Evolutionary conservation across 1,140 invertebrate genomes (phyloP).

Genomic region (Dendrolimus kikuchii): DNA sequence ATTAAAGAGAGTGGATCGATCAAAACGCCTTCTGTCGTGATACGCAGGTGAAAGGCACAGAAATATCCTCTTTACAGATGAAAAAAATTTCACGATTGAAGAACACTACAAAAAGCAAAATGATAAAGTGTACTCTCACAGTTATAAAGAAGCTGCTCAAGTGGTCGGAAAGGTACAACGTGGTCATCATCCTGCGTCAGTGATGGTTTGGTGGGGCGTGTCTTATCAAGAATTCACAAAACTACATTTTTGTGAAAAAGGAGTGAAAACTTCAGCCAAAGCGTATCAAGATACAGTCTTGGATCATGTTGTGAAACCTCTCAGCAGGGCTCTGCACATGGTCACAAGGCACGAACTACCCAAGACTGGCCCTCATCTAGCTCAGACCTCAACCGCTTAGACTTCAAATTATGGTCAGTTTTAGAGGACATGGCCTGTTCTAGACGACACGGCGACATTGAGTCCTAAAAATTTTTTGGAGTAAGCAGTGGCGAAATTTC

Average conservation of each 20-base stretch:
- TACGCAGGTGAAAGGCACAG: background rate
- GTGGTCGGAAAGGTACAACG: conserved; percentile 3
- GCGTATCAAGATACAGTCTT: conserved; percentile 2
- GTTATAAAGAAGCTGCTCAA: conserved; percentile 4
- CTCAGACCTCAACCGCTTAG: no score
- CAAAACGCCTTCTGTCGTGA: no score
- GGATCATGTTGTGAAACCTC: background rate
- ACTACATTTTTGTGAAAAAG: conserved; percentile 6
- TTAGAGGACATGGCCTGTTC: no score
- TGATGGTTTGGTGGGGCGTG: conserved; percentile 11
- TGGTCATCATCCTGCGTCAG: conserved; percentile 10
- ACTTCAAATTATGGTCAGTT: no score
- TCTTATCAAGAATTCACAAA: background rate
- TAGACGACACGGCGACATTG: no score
- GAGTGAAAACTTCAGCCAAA: conserved; percentile 4
- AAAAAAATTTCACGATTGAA: conserved; percentile 5
- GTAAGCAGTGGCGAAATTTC: no score
- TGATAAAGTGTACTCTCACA: conserved; percentile 8
- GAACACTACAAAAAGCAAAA: conserved; percentile 6
- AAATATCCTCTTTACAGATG: conserved; percentile 8
- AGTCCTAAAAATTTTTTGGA: no score
- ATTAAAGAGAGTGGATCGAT: no score
- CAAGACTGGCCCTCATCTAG: no score
- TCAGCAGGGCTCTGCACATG: background rate
- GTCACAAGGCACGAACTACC: background rate